Percentiles rank a stretch among this genome's conserved stretches.
Evolutionary conservation across 2,888 invertebrate genomes (phyloP).

Genomic region (Polymixis lichenea): DNA sequence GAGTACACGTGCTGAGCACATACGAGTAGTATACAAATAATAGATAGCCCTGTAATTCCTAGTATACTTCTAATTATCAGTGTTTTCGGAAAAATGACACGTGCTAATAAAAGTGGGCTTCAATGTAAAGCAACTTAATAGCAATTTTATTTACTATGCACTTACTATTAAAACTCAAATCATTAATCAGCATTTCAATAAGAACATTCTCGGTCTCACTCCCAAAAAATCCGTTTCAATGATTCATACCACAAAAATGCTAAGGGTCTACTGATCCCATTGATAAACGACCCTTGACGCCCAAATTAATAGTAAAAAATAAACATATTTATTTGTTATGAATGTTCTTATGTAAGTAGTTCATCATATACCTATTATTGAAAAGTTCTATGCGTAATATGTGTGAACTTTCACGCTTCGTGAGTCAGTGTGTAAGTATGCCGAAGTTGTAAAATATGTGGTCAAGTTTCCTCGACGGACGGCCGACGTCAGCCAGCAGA

Average conservation of each 20-base stretch:
- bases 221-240: constrained; percentile 34
- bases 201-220: constrained; percentile 15
- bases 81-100: constrained; percentile 39
- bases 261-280: constrained; percentile 41
- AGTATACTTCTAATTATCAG: background rate
- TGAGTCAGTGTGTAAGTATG: constrained; percentile 85
- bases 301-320: constrained; percentile 34
- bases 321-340: constrained; percentile 19
- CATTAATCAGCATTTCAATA: constrained; percentile 5
- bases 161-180: constrained; percentile 1
- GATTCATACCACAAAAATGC: constrained; percentile 61
- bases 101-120: background rate
- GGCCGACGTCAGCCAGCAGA: constrained; percentile 39
- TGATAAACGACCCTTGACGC: constrained; percentile 51
- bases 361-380: constrained; percentile 25
- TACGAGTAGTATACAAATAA: constrained; percentile 48
- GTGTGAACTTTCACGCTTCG: constrained; percentile 79
- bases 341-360: constrained; percentile 36
- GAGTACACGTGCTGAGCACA: constrained; percentile 76
- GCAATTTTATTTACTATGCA: background rate
- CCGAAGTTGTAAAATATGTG: constrained; percentile 78
- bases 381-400: constrained; percentile 57
- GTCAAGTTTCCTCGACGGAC: constrained; percentile 73
- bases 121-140: background rate
- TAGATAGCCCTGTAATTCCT: background rate